Conservation (phyloP, 1,140 invertebrate genomes). For the Plodia interpunctella region DNA sequence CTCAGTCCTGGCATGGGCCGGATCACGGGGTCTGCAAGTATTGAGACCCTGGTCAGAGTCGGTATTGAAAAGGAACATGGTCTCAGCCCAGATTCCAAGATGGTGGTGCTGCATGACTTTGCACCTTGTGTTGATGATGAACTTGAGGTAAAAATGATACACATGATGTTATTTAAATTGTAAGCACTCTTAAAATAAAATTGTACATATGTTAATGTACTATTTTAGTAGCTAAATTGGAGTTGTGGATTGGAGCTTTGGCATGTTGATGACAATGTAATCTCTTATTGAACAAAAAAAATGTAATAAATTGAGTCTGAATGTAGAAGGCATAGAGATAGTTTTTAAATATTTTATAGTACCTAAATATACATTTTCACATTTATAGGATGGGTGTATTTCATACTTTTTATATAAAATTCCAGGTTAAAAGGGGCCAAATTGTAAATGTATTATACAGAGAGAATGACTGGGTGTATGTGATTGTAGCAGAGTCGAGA, state of each 20-base stretch:
- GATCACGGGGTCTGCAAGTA: constrained; percentile 96
- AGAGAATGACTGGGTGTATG: constrained; percentile 98
- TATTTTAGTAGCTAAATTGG: no score
- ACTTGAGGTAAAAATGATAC: constrained; percentile 82
- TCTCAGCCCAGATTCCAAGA: constrained; percentile 93
- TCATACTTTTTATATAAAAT: constrained; percentile 6
- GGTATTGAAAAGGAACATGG: constrained; percentile 97
- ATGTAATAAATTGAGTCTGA: no score
- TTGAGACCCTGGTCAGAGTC: constrained; percentile 95
- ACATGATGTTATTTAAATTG: background rate
- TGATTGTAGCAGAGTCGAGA: constrained; percentile 91
- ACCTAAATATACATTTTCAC: no score
- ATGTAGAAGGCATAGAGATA: no score
- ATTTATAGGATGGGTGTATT: no score
- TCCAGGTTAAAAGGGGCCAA: constrained; percentile 81
- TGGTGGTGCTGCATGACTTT: constrained; percentile 97
- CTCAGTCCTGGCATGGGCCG: constrained; percentile 85
- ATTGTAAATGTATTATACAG: constrained; percentile 95
- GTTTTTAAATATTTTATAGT: no score
- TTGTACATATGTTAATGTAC: no score
- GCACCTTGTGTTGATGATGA: constrained; percentile 97
- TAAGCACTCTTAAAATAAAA: no score
- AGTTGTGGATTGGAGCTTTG: no score
- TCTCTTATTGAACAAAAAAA: no score
- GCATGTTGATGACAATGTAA: no score